Percentiles rank a stretch among this genome's conserved stretches.
phyloP scores from a whole-genome alignment of 2,888 invertebrate species.

The Crocallis elinguaria region DNA sequence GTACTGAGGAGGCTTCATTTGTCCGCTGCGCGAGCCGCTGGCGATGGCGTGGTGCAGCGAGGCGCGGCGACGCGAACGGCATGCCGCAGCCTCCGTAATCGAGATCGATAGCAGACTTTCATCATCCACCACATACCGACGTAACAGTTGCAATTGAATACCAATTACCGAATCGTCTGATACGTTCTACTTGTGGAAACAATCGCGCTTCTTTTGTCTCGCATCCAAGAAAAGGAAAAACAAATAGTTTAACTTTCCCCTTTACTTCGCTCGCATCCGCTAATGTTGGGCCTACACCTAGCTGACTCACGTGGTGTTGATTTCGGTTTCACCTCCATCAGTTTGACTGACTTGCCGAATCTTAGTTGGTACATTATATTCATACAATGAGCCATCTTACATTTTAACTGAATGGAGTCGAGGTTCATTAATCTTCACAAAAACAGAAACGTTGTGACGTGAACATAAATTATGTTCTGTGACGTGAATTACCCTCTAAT shows the following conservation, averaged over 20 bases:
- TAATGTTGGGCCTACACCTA: slow-evolving; percentile 74
- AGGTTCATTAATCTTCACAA: slow-evolving; percentile 50
- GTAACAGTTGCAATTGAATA: slow-evolving; percentile 50
- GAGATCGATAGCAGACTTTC: slow-evolving; percentile 72
- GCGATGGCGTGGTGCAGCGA: slow-evolving; percentile 12
- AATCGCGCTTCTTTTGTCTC: slow-evolving; percentile 59
- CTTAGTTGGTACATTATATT: slow-evolving; percentile 18
- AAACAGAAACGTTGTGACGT: slow-evolving; percentile 24
- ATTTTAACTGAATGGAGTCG: slow-evolving; percentile 42
- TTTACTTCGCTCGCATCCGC: slow-evolving; percentile 74
- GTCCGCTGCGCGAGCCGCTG: slow-evolving; percentile 12
- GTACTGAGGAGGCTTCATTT: slow-evolving; percentile 47
- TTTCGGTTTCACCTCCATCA: slow-evolving; percentile 79
- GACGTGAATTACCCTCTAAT: neutral
- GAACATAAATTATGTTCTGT: slow-evolving; percentile 1
- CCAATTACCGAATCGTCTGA: slow-evolving; percentile 31
- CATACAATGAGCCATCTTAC: slow-evolving; percentile 42
- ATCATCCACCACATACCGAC: slow-evolving; percentile 60
- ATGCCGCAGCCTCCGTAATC: slow-evolving; percentile 44
- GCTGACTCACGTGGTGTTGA: slow-evolving; percentile 75
- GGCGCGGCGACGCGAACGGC: slow-evolving; percentile 47
- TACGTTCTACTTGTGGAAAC: slow-evolving; percentile 32
- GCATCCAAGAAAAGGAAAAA: slow-evolving; percentile 69
- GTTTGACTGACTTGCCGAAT: slow-evolving; percentile 62
- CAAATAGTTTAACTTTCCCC: slow-evolving; percentile 82